These are phyloP conservation scores for Jacana jacana DNA, from an alignment of 2,113 vertebrate genomes.

Conservation along the genomic window DNA sequence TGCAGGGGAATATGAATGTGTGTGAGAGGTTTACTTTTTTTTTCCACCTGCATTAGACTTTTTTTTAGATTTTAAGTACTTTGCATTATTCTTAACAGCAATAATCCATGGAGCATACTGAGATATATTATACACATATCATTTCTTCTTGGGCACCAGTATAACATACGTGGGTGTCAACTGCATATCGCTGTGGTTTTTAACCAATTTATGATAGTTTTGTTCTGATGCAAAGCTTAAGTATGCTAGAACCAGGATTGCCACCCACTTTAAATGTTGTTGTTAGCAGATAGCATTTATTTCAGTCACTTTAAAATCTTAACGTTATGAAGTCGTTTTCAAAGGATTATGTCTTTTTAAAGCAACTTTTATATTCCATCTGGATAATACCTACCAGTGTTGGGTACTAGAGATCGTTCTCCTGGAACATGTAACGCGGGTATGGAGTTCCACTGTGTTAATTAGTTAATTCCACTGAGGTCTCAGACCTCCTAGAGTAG, in stretches of 20 bases:
- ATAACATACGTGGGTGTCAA: constrained; percentile 43
- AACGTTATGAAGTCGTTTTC: not conserved
- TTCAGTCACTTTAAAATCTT: constrained; percentile 30
- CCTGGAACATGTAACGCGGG: fast-evolving
- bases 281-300: constrained; percentile 36
- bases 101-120: not conserved
- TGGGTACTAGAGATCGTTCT: not conserved
- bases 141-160: constrained; percentile 48
- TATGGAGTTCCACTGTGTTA: not conserved
- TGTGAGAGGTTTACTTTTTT: not conserved
- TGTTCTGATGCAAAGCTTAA: constrained; percentile 46
- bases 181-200: constrained; percentile 16
- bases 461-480: not conserved
- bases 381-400: not conserved
- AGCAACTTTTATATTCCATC: not conserved
- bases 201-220: constrained; percentile 57
- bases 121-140: not conserved
- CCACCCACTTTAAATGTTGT: constrained; percentile 39
- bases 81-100: not conserved
- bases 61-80: not conserved
- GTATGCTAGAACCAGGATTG: constrained; percentile 37
- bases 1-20: not conserved
- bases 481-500: not conserved
- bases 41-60: not conserved
- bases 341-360: constrained; percentile 16